Evolutionary conservation across 1,140 invertebrate genomes (phyloP).

Genomic region (Stenopsyche tienmushanensis): DNA sequence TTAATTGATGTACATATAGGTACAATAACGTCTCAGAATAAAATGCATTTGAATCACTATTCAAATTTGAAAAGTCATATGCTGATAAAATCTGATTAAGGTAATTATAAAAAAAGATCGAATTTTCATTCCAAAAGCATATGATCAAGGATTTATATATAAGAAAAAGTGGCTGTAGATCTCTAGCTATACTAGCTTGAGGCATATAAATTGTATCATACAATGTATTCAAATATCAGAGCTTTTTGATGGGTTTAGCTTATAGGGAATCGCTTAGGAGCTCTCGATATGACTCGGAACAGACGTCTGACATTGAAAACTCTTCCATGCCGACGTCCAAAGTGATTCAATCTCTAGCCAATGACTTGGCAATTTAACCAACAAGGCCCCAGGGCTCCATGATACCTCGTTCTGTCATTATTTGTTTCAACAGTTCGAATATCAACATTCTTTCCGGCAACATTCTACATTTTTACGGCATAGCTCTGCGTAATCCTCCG

Average conservation of each 20-base stretch:
- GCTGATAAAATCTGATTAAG: too few relatives aligned
- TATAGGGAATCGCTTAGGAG: conserved; percentile 27
- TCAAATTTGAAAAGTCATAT: too few relatives aligned
- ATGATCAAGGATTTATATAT: too few relatives aligned
- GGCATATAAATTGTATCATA: too few relatives aligned
- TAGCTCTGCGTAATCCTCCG: too few relatives aligned
- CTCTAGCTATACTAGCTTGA: conserved; percentile 8
- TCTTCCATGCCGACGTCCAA: conserved; percentile 12
- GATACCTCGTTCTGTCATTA: conserved; percentile 3
- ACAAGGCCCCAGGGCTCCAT: conserved; percentile 15
- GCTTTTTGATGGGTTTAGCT: too few relatives aligned
- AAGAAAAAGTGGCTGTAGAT: neutral
- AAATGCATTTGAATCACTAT: too few relatives aligned
- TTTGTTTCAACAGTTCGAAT: conserved; percentile 6
- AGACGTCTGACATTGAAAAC: conserved; percentile 34
- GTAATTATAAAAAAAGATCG: too few relatives aligned
- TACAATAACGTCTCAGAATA: too few relatives aligned
- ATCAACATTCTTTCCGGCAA: conserved; percentile 1
- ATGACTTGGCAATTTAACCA: conserved; percentile 29
- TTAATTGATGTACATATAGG: too few relatives aligned
- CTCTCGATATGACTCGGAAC: conserved; percentile 32
- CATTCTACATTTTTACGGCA: neutral
- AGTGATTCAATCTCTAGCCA: conserved; percentile 27
- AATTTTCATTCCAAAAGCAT: too few relatives aligned
- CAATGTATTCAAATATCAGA: too few relatives aligned